A percentile compares a stretch with the other conserved stretches of the same genome.
These are phyloP conservation scores for Argentina silus DNA, from an alignment of 2,797 vertebrate genomes.

Conservation along the genomic window DNA sequence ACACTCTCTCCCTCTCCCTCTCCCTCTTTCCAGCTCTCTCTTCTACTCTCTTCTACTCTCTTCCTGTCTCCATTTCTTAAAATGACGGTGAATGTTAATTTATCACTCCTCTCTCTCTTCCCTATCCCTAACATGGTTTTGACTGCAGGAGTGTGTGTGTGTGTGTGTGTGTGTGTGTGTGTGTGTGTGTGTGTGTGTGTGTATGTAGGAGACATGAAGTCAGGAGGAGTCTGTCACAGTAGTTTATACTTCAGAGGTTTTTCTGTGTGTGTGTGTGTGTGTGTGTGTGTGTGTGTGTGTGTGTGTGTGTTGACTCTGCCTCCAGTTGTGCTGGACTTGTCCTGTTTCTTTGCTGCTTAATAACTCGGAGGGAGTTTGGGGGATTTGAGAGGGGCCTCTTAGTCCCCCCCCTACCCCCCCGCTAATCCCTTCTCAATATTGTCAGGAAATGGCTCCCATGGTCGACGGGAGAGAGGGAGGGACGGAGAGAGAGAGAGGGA, in stretches of 20 bases:
- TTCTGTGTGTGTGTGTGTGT: too few relatives aligned
- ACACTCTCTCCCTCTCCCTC: neutral
- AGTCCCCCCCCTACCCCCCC: constrained; percentile 6
- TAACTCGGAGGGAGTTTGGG: too few relatives aligned
- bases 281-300: too few relatives aligned
- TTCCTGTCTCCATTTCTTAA: neutral
- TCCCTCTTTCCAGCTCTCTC: neutral
- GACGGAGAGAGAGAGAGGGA: constrained; percentile 18
- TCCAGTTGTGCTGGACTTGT: too few relatives aligned
- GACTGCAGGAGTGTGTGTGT: neutral
- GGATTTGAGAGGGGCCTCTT: neutral
- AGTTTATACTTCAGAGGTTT: too few relatives aligned
- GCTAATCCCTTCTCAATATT: constrained; percentile 47
- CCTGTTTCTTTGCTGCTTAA: too few relatives aligned
- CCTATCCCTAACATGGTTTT: neutral
- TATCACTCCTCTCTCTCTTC: constrained; percentile 11
- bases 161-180: constrained; percentile 1
- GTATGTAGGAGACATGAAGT: too few relatives aligned
- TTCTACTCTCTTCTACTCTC: constrained; percentile 38
- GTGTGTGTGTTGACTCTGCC: too few relatives aligned
- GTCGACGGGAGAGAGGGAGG: constrained; percentile 20
- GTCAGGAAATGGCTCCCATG: constrained; percentile 48
- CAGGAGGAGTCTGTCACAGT: too few relatives aligned
- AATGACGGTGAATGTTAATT: too few relatives aligned
- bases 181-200: neutral